phyloP scores from a whole-genome alignment of 2,888 invertebrate species.

The Neocrepidodera transversa region DNA sequence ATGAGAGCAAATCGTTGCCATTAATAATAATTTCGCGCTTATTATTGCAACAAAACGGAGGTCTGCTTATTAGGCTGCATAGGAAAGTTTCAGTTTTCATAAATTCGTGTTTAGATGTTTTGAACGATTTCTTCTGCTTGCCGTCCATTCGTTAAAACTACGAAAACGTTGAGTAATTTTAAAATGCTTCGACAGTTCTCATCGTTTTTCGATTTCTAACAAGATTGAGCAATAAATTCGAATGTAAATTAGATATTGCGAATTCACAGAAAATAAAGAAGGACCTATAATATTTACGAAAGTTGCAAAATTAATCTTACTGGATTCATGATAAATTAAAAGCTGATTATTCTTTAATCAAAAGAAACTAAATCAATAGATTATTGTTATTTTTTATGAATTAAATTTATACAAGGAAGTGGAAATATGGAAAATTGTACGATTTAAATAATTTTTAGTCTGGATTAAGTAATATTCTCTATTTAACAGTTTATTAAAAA shows the following conservation, averaged over 20 bases:
- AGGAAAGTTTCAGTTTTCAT: constrained; percentile 13
- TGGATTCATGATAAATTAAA: too few relatives aligned
- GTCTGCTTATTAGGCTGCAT: constrained; percentile 19
- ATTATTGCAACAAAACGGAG: constrained; percentile 18
- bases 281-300: too few relatives aligned
- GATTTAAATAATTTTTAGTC: too few relatives aligned
- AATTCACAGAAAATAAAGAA: too few relatives aligned
- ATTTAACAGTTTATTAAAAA: too few relatives aligned
- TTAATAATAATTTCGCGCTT: background rate
- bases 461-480: too few relatives aligned
- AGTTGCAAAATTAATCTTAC: too few relatives aligned
- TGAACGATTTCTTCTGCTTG: background rate
- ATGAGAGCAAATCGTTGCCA: background rate
- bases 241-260: background rate
- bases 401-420: too few relatives aligned
- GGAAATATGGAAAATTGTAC: too few relatives aligned
- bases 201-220: constrained; percentile 2
- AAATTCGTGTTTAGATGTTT: constrained; percentile 19
- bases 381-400: too few relatives aligned
- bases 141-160: constrained; percentile 7
- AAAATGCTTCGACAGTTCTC: constrained; percentile 5
- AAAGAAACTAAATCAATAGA: too few relatives aligned
- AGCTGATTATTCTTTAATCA: too few relatives aligned
- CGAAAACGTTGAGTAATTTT: constrained; percentile 2
- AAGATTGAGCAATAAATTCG: background rate